phyloP scores from a whole-genome alignment of 2,888 invertebrate genomes.

The Thymelicus sylvestris region DNA sequence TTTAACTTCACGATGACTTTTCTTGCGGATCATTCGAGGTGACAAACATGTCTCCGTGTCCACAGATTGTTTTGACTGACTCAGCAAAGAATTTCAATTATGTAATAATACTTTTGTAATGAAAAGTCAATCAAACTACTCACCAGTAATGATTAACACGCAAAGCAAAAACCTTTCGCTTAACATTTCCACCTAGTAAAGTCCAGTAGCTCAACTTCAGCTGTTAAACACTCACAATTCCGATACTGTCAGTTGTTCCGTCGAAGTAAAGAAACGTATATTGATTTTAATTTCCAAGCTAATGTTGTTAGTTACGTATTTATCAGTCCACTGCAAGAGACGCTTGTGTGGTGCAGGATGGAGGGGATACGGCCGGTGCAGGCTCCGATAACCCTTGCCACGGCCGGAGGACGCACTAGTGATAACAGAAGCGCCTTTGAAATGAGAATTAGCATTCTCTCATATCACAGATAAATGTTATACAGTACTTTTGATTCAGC shows the following conservation, averaged over 20 bases:
- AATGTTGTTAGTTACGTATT: slow-evolving; percentile 64
- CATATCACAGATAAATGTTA: slow-evolving; percentile 44
- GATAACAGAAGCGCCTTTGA: slow-evolving; percentile 72
- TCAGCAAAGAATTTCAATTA: too few relatives aligned
- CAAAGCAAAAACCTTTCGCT: slow-evolving; percentile 71
- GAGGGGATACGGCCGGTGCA: slow-evolving; percentile 58
- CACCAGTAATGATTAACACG: slow-evolving; percentile 72
- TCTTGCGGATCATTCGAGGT: too few relatives aligned
- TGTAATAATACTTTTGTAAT: not conserved
- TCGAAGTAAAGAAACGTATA: not conserved
- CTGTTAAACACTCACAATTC: slow-evolving; percentile 7
- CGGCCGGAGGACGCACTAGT: slow-evolving; percentile 65
- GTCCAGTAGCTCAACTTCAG: slow-evolving; percentile 49
- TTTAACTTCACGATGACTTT: too few relatives aligned
- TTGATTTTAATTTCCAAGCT: slow-evolving; percentile 46
- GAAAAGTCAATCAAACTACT: slow-evolving; percentile 47
- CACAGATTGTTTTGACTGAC: too few relatives aligned
- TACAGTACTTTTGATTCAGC: not conserved
- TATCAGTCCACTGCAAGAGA: slow-evolving; percentile 72
- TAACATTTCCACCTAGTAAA: slow-evolving; percentile 76
- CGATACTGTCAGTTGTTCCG: not conserved
- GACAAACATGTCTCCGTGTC: too few relatives aligned
- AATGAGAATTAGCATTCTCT: slow-evolving; percentile 74
- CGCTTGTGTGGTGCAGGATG: slow-evolving; percentile 53
- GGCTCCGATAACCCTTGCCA: slow-evolving; percentile 74